Evolutionary conservation across 2,888 invertebrate species (phyloP).

Genomic region (Stenodera caucasica): DNA sequence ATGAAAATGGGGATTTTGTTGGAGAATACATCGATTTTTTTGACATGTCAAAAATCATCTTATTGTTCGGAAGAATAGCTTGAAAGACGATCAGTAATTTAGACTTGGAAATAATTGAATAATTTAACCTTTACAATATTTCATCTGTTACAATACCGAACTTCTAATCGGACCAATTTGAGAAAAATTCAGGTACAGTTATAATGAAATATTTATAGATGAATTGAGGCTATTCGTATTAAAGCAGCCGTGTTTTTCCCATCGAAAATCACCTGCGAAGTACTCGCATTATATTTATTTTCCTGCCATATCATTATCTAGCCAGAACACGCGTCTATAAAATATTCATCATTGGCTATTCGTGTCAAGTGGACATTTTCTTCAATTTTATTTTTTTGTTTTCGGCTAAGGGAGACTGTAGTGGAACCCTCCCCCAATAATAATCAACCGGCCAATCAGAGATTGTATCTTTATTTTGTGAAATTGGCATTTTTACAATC

Average conservation of each 20-base stretch:
- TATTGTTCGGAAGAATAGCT: too few species aligned
- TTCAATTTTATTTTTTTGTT: slow-evolving; percentile 16
- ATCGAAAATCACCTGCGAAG: slow-evolving; percentile 49
- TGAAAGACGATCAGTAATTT: too few species aligned
- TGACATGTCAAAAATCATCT: too few species aligned
- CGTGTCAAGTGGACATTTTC: slow-evolving; percentile 29
- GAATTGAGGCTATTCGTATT: slow-evolving; percentile 41
- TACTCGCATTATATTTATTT: slow-evolving; percentile 48
- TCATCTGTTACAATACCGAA: slow-evolving; percentile 2
- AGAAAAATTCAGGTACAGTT: slow-evolving; percentile 23
- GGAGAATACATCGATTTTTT: too few species aligned
- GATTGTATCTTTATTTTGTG: too few species aligned
- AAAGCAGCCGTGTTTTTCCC: slow-evolving; percentile 44
- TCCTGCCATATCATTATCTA: slow-evolving; percentile 47
- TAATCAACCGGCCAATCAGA: too few species aligned
- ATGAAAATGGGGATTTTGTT: too few species aligned
- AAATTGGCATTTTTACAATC: too few species aligned
- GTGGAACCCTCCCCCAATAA: too few species aligned
- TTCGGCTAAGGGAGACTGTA: too few species aligned
- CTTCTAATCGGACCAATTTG: too few species aligned
- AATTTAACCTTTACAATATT: slow-evolving; percentile 3
- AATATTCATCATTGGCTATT: slow-evolving; percentile 37
- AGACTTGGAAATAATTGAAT: slow-evolving; percentile 3
- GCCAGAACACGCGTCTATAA: slow-evolving; percentile 43
- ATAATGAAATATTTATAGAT: slow-evolving; percentile 44